Conservation (phyloP, 35 echinoderm and acorn worm species). For the Ophioderma brevispina region DNA sequence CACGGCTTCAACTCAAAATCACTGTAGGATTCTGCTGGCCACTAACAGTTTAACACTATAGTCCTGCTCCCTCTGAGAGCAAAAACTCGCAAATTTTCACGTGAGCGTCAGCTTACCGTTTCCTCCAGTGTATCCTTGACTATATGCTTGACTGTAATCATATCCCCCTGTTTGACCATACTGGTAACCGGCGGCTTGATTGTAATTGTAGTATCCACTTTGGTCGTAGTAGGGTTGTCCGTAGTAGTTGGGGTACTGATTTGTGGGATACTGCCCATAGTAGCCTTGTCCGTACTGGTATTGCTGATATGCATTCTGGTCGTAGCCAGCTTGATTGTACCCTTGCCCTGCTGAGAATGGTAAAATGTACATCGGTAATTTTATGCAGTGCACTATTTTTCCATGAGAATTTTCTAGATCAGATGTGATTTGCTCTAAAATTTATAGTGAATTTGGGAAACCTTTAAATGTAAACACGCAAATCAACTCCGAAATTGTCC, state of each 20-base stretch:
- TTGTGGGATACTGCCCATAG: background rate
- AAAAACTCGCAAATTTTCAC: no score
- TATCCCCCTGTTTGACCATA: background rate
- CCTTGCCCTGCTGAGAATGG: background rate
- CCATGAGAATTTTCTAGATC: no score
- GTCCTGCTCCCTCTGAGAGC: no score
- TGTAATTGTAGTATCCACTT: background rate
- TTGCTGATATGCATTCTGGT: background rate
- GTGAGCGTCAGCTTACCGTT: background rate
- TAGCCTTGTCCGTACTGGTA: background rate
- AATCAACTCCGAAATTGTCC: no score
- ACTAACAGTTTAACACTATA: no score
- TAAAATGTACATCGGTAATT: no score
- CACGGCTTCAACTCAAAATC: no score
- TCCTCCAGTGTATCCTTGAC: background rate
- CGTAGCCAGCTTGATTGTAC: background rate
- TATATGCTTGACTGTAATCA: background rate
- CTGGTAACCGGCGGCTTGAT: background rate
- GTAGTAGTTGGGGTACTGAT: background rate
- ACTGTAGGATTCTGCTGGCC: no score
- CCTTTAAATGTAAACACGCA: no score
- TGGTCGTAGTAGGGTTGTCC: background rate
- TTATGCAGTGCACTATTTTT: no score
- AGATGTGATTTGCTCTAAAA: no score
- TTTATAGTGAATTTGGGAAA: no score